Evolutionary conservation across 1,140 invertebrate genomes (phyloP).

Genomic region (Charaxes varanes): DNA sequence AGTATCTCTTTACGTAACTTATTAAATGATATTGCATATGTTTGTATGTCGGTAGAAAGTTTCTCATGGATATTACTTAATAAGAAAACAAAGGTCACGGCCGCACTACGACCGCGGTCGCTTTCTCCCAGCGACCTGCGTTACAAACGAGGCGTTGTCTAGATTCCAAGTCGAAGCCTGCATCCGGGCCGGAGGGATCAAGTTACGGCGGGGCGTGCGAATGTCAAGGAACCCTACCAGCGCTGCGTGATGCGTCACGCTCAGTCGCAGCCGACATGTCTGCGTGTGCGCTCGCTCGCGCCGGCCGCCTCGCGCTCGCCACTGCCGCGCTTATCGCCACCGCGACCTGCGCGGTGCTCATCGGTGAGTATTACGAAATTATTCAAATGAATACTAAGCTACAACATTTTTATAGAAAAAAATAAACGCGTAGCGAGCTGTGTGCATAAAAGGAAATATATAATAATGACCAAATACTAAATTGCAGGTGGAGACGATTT

Average conservation of each 20-base stretch:
- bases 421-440: neutral
- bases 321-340: conserved; percentile 4
- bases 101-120: conserved; percentile 27
- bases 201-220: conserved; percentile 57
- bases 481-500: conserved; percentile 41
- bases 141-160: conserved; percentile 47
- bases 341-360: conserved; percentile 10
- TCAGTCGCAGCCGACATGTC: conserved; percentile 62
- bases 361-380: conserved; percentile 33
- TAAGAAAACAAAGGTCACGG: conserved; percentile 50
- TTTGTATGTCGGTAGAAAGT: too few species aligned
- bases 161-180: conserved; percentile 62
- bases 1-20: too few species aligned
- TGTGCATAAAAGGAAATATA: too few species aligned
- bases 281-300: conserved; percentile 53
- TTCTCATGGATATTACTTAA: conserved; percentile 41
- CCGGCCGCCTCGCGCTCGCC: conserved; percentile 7
- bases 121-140: conserved; percentile 36
- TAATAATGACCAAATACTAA: too few species aligned
- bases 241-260: conserved; percentile 23
- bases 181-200: conserved; percentile 66
- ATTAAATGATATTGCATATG: too few species aligned
- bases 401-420: conserved; percentile 2
- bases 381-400: neutral
- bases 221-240: conserved; percentile 65